phyloP scores from a whole-genome alignment of 2,113 vertebrate species.

The Vanacampus margaritifer region DNA sequence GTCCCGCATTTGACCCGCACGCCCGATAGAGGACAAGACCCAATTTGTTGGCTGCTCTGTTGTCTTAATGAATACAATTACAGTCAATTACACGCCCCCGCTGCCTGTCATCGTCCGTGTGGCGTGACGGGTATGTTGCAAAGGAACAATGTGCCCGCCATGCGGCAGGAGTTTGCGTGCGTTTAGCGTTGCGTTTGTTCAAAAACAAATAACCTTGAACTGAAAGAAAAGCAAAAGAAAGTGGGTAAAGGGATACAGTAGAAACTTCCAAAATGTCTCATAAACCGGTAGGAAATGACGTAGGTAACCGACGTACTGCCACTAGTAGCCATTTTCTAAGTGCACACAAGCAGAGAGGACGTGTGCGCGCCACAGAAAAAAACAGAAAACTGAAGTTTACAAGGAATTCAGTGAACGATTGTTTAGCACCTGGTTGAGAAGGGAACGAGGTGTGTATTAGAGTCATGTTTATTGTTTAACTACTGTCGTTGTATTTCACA shows the following conservation, averaged over 20 bases:
- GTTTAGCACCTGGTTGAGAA: too few species aligned
- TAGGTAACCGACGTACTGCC: too few species aligned
- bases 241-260: neutral
- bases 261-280: neutral
- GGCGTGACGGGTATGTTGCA: constrained; percentile 43
- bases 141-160: constrained; percentile 32
- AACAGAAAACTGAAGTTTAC: too few species aligned
- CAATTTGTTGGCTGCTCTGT: constrained; percentile 52
- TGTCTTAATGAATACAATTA: constrained; percentile 62
- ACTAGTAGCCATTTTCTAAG: too few species aligned
- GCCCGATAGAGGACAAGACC: constrained; percentile 57
- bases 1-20: constrained; percentile 19
- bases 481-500: too few species aligned
- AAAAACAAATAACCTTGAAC: too few species aligned
- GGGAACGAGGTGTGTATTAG: too few species aligned
- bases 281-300: too few species aligned
- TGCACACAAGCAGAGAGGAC: too few species aligned
- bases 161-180: neutral
- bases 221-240: neutral
- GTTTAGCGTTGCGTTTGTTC: neutral
- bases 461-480: too few species aligned
- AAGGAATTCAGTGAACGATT: too few species aligned
- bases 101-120: constrained; percentile 49
- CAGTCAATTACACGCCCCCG: constrained; percentile 61
- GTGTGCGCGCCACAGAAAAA: too few species aligned